Evolutionary conservation across 2,113 vertebrate species (phyloP).

Genomic region (Psophia crepitans): DNA sequence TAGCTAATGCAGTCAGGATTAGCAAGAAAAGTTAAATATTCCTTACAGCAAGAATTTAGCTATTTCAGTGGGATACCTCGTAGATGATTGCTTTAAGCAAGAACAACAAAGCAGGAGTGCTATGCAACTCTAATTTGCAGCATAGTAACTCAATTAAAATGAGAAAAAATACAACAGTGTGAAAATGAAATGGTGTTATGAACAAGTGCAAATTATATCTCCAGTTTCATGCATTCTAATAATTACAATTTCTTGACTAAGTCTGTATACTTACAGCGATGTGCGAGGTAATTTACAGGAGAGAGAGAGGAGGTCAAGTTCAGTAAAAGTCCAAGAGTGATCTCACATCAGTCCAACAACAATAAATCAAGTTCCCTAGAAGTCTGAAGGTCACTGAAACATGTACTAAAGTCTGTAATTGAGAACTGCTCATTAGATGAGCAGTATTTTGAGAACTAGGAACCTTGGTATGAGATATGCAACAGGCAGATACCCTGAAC

Average conservation of each 20-base stretch:
- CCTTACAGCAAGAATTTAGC: neutral
- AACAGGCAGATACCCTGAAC: no score
- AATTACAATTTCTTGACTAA: conserved; percentile 15
- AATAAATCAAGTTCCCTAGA: neutral
- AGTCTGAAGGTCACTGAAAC: neutral
- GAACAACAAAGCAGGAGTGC: neutral
- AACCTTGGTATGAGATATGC: neutral
- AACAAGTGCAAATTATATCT: conserved; percentile 24
- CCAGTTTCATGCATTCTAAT: neutral
- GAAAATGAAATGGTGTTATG: neutral
- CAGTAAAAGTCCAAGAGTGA: neutral
- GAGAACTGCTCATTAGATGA: neutral
- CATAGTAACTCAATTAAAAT: conserved; percentile 23
- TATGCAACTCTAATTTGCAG: neutral
- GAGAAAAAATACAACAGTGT: neutral
- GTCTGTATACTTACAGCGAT: neutral
- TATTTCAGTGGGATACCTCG: neutral
- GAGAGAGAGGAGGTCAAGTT: neutral
- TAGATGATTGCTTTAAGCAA: neutral
- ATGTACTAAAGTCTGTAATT: fast-evolving
- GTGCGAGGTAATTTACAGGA: conserved; percentile 7
- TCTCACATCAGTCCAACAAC: neutral
- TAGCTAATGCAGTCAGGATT: neutral
- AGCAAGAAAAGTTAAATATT: neutral
- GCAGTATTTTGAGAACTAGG: neutral